Evolutionary conservation across 2,888 invertebrate species (phyloP), one percentile per base, ranked within the genome.

Genomic region (Dynastes hyllus): DNA sequence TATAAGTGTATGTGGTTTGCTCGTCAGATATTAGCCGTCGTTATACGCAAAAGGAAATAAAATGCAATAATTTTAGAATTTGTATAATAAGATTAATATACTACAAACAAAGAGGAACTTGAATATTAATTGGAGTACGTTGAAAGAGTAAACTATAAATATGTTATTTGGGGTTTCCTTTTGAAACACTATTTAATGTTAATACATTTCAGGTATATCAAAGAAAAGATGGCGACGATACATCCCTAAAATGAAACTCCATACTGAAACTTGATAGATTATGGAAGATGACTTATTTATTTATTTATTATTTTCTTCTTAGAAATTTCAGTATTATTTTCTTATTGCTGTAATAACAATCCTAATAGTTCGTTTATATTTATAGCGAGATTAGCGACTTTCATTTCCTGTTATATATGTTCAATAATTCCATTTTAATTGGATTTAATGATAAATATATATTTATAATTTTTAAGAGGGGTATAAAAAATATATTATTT

Each of bases 1-100:
- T 22, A 70, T 75, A 61, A 40, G 45, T 75, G 61, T 58, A 58
- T 77, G 77, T 78, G 65, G 73, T 78, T 78, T 78, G 71, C 71
- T 78, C 78, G 40, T 29, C 78, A 32, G 51, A 69, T 40, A 77
- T 8, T n/a, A 69, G 53, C 55, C 40, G 50, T 45, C 13, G 37
- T 45, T 63, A 22, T 45, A 55, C 8, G 37, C 40, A 40, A 40
- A 40, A 13, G 22, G 37, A 73, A 22, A 73, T 32, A 61, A 65
- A 50, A 65, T 78, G 53, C 66, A 66, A 32, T 53, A 73, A 50
- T 50, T 32, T 32, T 32, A 32, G 32, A 32, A 32, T 32, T 32
- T 45, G 4, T 45, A 8, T 45, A 45, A 9, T 45, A 45, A 6
- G 8, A 45, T 45, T 9, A 8, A 9, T 45, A 45, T 45, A 45